Conservation (phyloP, 2,113 vertebrate species). For the Cebidichthys violaceus region DNA sequence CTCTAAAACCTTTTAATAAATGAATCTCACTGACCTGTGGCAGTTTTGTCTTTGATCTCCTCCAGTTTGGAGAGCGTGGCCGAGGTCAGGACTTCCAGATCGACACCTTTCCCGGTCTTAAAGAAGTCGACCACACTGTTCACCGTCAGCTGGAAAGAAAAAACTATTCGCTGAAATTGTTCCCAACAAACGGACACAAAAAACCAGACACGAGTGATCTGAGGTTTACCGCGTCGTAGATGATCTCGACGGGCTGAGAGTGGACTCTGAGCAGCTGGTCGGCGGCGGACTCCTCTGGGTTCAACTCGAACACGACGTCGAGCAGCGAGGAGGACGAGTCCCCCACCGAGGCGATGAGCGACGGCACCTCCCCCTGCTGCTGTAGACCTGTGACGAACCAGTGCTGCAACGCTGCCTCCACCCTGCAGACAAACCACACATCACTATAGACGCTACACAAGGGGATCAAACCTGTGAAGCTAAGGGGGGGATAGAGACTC, state of each 20-base stretch:
- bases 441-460: background rate
- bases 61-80: conserved; percentile 95
- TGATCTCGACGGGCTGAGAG: conserved; percentile 95
- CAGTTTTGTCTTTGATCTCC: conserved; percentile 96
- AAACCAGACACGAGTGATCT: background rate
- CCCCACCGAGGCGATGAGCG: conserved; percentile 92
- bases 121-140: conserved; percentile 94
- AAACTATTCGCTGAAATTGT: no score
- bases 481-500: background rate
- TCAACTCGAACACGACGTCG: conserved; percentile 88
- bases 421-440: conserved; percentile 77
- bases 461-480: background rate
- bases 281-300: conserved; percentile 87
- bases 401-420: conserved; percentile 92
- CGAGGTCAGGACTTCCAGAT: conserved; percentile 92
- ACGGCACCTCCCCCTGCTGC: conserved; percentile 88
- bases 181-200: background rate
- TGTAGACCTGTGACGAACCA: conserved; percentile 94
- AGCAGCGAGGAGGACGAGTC: conserved; percentile 90
- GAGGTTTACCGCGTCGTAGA: conserved; percentile 91
- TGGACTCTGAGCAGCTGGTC: conserved; percentile 90
- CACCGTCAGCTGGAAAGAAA: conserved; percentile 86
- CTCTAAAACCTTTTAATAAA: background rate
- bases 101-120: conserved; percentile 87
- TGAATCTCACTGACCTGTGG: conserved; percentile 84